Evolutionary conservation across 2,113 vertebrate genomes (phyloP), one percentile per base, ranked within the genome.

Genomic region (Triplophysa siluroides): DNA sequence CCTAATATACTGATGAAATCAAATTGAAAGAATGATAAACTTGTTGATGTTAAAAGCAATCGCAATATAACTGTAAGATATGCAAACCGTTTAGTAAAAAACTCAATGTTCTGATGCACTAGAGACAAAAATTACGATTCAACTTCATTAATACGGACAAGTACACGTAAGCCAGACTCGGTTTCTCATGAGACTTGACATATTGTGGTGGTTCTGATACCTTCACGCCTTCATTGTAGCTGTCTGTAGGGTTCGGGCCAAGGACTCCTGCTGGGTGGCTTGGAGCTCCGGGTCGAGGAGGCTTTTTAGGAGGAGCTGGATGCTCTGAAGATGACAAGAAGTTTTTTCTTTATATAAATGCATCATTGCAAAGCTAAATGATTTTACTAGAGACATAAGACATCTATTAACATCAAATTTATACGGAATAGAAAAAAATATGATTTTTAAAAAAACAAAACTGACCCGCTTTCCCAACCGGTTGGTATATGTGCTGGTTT

Each of bases 401-500:
- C 1, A 11, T 45, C 2, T 2, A 12, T 3, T 12, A 45, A 43
- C 41, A 43, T 43, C 41, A 43, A 43, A 43, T 11, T 1, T 9
- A 43, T 9, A 43, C 41, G 0, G 2, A 43, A 45, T 9, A 11
- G 43, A 12, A 29, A 79, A 18, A 73, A 21, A 6, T 3, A 5
- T 16, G 12, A 52, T n/a, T n/a, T n/a, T 19, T 14, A 58, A 58
- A 21, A n/a, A 58, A 10, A 58, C 7, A 21, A 13, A 63, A 78
- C 90, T 95, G 93, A 99, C 97, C 97, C 94, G 94, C 86, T 88
- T 98, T 98, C 61, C 96, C 96, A 85, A 99, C 94, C n/a, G 97
- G 97, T 86, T 99, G 97, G 88, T 98, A 99, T 76, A 99, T 96
- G 91, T 99, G 96, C 83, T 98, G 97, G 93, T 94, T 98, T 89